Evolutionary conservation across 2,888 invertebrate species (phyloP).

Genomic region (Alloscopus bannaensis): DNA sequence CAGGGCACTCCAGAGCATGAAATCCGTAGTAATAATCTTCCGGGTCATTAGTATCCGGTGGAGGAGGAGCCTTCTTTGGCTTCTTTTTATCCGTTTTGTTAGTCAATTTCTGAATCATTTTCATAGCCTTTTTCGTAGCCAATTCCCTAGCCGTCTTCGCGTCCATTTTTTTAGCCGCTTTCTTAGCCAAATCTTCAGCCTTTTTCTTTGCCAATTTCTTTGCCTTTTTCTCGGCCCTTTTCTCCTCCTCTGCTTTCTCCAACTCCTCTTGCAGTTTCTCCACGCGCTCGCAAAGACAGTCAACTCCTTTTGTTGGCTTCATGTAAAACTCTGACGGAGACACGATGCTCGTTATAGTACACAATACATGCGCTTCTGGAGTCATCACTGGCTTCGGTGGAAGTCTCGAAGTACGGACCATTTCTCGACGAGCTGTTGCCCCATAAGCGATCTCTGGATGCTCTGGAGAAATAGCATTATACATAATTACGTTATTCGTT

Average conservation of each 20-base stretch:
- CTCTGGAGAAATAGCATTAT: slow-evolving; percentile 6
- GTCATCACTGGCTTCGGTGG: background rate
- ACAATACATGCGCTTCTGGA: background rate
- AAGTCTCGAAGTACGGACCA: background rate
- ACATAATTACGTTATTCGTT: no score
- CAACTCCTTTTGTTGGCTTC: background rate
- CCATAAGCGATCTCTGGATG: slow-evolving; percentile 21
- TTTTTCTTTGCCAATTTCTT: background rate
- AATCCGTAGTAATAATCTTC: slow-evolving; percentile 26
- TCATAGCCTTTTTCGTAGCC: no score
- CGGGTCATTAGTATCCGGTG: no score
- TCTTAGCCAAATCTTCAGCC: background rate
- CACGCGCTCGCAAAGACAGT: slow-evolving; percentile 15
- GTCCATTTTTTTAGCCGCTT: background rate
- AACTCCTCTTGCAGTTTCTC: background rate
- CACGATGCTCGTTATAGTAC: slow-evolving; percentile 13
- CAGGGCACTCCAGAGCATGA: background rate
- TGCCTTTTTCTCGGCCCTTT: background rate
- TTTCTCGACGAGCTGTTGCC: background rate
- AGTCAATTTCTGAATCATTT: no score
- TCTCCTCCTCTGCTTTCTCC: background rate
- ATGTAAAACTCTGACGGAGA: slow-evolving; percentile 47
- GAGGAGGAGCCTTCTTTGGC: no score
- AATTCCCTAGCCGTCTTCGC: no score
- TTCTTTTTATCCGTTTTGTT: no score